Evolutionary conservation across 2,888 invertebrate species (phyloP), one percentile per base, ranked within the genome.

Genomic region (Athalia circularis): DNA sequence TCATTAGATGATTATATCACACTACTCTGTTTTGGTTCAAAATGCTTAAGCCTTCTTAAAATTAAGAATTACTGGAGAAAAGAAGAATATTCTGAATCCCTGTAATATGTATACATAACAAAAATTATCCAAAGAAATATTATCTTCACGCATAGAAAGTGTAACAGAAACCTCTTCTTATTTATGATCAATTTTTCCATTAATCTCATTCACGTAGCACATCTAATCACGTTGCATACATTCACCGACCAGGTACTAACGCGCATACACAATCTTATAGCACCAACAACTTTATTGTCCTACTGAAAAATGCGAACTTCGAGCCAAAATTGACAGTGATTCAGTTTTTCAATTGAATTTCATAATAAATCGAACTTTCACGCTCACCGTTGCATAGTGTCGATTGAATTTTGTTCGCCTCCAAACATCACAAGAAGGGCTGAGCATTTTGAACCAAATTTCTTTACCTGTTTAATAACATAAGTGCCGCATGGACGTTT

Each of bases 1-100:
- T 80, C 72, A 65, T 65, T 78, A 11, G 43, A 78, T 64, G 68
- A 43, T 77, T 79, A 79, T 79, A 29, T 29, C 29, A 29, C 29
- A 29, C 29, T 80, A 81, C 79, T 80, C 79, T 65, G 68, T 80
- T 64, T 65, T 50, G 72, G 57, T 80, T 79, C 65, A 75, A 77
- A 79, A 75, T 52, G 75, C 54, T n/a, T 62, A 61, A 61, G 52
- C 75, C 52, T 62, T 75, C 29, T 9, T 13, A 50, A 62, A 62
- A 75, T 29, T 50, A 50, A 7, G 50, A 62, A 43, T 75, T 50
- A 52, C 62, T n/a, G 62, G 47, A 52, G 62, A 64, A 75, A 11
- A 50, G 13, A 52, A 62, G 7, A 61, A 50, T 75, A 50, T 75
- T 29, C 4, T n/a, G 6, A 70, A 74, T 74, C 13, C 11, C 61